phyloP scores from a whole-genome alignment of 2,888 invertebrate genomes.

The Eretmocerus hayati region DNA sequence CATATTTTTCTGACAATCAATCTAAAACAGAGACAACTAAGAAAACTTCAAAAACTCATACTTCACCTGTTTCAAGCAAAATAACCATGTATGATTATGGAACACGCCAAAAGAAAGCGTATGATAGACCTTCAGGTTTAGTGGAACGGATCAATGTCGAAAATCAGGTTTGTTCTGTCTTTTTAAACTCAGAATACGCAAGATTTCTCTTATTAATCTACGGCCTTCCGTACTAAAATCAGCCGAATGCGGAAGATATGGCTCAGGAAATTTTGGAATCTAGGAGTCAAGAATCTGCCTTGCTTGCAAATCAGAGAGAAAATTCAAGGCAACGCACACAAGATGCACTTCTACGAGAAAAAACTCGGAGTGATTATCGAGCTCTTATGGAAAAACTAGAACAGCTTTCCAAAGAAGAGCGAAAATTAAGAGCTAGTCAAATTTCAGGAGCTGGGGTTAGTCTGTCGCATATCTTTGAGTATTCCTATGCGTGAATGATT shows the following conservation, averaged over 20 bases:
- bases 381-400: constrained; percentile 35
- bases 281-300: constrained; percentile 25
- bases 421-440: constrained; percentile 35
- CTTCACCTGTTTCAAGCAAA: constrained; percentile 29
- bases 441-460: constrained; percentile 26
- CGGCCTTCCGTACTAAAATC: constrained; percentile 3
- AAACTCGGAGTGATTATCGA: constrained; percentile 38
- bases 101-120: constrained; percentile 33
- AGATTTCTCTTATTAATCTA: constrained; percentile 1
- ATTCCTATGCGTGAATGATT: too few species aligned
- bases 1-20: constrained; percentile 36
- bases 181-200: too few species aligned
- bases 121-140: constrained; percentile 33
- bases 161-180: constrained; percentile 18
- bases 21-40: constrained; percentile 21
- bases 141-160: constrained; percentile 36
- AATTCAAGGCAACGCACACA: constrained; percentile 33
- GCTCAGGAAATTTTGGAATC: constrained; percentile 29
- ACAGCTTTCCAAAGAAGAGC: constrained; percentile 33
- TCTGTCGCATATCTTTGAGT: too few species aligned
- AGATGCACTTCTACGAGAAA: constrained; percentile 39
- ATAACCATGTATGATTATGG: constrained; percentile 38
- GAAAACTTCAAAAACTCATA: constrained; percentile 25
- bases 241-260: constrained; percentile 38
- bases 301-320: constrained; percentile 28